phyloP scores from a whole-genome alignment of 2,888 invertebrate species.

The Polia nebulosa region DNA sequence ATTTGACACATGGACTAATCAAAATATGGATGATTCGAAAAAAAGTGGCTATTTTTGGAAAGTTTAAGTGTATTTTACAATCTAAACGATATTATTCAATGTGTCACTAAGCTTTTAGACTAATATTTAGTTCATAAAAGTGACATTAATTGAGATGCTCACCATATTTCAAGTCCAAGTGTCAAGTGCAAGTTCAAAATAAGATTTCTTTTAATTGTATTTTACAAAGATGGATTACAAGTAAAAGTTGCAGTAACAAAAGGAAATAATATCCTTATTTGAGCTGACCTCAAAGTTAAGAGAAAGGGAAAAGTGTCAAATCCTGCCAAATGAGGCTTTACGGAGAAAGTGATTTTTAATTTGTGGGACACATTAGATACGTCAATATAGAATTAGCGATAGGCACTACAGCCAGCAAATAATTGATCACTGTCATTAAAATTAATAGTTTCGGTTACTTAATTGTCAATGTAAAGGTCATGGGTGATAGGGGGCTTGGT shows the following conservation, averaged over 20 bases:
- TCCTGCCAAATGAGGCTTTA: conserved; percentile 36
- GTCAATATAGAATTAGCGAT: conserved; percentile 49
- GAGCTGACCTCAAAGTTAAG: conserved; percentile 22
- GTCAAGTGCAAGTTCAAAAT: conserved; percentile 37
- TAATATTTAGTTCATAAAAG: neutral
- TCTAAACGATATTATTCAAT: neutral
- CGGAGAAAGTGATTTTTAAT: conserved; percentile 61
- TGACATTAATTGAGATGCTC: conserved; percentile 6
- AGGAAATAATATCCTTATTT: conserved; percentile 44
- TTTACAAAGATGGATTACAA: conserved; percentile 5
- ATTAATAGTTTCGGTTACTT: conserved; percentile 41
- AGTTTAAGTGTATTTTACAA: conserved; percentile 18
- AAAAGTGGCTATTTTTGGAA: conserved; percentile 2
- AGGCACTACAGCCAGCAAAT: conserved; percentile 10
- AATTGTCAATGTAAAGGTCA: conserved; percentile 59
- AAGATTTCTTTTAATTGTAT: neutral
- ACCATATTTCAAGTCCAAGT: conserved; percentile 23
- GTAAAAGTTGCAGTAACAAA: conserved; percentile 16
- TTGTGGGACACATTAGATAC: conserved; percentile 55
- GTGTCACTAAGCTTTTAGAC: neutral
- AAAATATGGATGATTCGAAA: conserved; percentile 19
- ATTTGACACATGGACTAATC: conserved; percentile 34
- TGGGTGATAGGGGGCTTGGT: conserved; percentile 22
- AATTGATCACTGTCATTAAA: conserved; percentile 46
- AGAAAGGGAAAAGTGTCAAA: conserved; percentile 48